Base-by-base conservation (phyloP, 2,797 vertebrate genomes). In the Manis crassicaudata region DNA sequence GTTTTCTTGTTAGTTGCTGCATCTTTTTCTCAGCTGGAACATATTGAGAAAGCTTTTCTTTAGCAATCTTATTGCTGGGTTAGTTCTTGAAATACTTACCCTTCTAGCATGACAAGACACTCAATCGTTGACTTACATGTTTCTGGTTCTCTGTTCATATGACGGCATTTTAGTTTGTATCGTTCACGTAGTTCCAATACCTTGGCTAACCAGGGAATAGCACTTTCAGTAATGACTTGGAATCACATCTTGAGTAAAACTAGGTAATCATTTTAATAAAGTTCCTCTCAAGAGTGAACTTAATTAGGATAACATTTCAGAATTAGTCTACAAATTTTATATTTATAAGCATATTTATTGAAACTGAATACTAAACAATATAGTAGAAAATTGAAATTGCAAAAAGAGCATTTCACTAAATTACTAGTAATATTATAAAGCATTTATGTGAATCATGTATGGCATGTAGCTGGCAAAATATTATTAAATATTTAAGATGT, bases 251-350 rank as follows among this genome's bases (percentile, higher is more conserved):
- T 90, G 6, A 35, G n/a, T 76, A 80, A 29, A 94, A 85, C 6
- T 14, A 85, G 7, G 29, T 79, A 85, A 82, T 84, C 50, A 95
- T 86, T 86, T 32, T 32, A 29, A 72, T 81, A 82, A 62, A 72
- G 3, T 79, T 77, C 27, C 29, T 82, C 18, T 87, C 56, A 50
- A n/a, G 65, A 86, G 52, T n/a, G 23, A 96, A 82, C 17, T 86
- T 81, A 92, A 54, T 63, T 92, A 23, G 20, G 12, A 54, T 76
- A 73, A 23, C 27, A 77, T 86, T 90, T 89, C 50, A 92, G 58
- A 95, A 93, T 94, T 88, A 90, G 37, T 72, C 20, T 94, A 43
- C 60, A 25, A 86, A 72, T 76, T 93, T 95, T 90, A 70, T 35
- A 77, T 88, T 88, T 81, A 85, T 4, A 87, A 88, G 20, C 37